These are phyloP conservation scores for Platyrinchus mystaceus DNA, from an alignment of 2,797 vertebrate genomes.

Conservation along the genomic window DNA sequence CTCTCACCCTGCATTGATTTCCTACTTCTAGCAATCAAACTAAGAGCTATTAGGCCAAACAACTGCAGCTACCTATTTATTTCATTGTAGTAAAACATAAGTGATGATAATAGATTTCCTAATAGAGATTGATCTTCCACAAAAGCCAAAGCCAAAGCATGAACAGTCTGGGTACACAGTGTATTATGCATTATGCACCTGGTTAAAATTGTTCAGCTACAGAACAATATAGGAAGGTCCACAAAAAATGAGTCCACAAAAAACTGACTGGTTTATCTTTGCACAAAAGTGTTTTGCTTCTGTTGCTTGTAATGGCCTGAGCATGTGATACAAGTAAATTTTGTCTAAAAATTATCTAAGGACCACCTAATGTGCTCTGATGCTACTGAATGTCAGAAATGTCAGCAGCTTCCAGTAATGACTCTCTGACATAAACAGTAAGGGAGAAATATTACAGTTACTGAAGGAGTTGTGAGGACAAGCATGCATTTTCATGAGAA, in stretches of 20 bases:
- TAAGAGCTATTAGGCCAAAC: constrained; percentile 49
- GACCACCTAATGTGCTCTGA: constrained; percentile 94
- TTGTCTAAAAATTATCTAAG: constrained; percentile 86
- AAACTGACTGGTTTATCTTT: constrained; percentile 22
- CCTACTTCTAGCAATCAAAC: constrained; percentile 59
- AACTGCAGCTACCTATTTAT: constrained; percentile 66
- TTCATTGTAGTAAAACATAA: constrained; percentile 67
- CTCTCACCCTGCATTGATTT: constrained; percentile 68
- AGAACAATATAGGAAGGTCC: not conserved
- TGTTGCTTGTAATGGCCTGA: constrained; percentile 86
- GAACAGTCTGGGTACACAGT: not conserved
- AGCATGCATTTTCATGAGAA: constrained; percentile 87
- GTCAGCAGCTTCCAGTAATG: constrained; percentile 90
- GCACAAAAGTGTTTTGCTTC: constrained; percentile 68
- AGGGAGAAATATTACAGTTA: constrained; percentile 90
- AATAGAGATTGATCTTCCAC: constrained; percentile 60
- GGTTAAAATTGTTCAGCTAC: not conserved
- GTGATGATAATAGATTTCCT: constrained; percentile 66
- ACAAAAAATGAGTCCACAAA: not conserved
- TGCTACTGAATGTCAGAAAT: constrained; percentile 84
- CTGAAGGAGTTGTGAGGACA: constrained; percentile 83
- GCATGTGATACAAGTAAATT: constrained; percentile 82
- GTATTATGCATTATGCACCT: not conserved
- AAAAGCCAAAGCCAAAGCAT: constrained; percentile 13
- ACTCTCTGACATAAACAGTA: constrained; percentile 92